These are phyloP conservation scores for Pseudochirops cupreus DNA, from an alignment of 2,797 vertebrate genomes.

Conservation along the genomic window DNA sequence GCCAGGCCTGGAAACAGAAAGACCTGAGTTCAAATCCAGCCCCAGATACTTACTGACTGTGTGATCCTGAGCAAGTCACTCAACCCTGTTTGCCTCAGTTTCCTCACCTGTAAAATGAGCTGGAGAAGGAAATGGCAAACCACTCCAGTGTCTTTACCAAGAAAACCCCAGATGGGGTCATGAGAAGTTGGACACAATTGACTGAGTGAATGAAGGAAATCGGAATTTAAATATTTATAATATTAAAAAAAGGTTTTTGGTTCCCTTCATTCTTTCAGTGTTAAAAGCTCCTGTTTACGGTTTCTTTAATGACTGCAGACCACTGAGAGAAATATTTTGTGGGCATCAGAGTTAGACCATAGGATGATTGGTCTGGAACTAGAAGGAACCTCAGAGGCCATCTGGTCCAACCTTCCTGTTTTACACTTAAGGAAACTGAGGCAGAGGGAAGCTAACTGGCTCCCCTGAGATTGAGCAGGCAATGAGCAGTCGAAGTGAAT, in stretches of 20 bases:
- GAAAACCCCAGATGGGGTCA: not conserved
- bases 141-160: not conserved
- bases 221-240: not conserved
- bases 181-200: not conserved
- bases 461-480: not conserved
- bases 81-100: not conserved
- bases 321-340: not conserved
- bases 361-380: not conserved
- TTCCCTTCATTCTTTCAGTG: not conserved
- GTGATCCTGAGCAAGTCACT: not conserved
- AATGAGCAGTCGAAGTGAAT: not conserved
- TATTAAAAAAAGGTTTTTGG: not conserved
- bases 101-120: not conserved
- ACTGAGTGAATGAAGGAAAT: not conserved
- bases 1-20: not conserved
- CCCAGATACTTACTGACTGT: not conserved
- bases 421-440: not conserved
- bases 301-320: not conserved
- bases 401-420: not conserved
- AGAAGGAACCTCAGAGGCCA: not conserved
- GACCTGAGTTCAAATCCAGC: not conserved
- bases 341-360: not conserved
- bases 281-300: not conserved
- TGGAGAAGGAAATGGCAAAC: not conserved
- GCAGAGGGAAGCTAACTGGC: not conserved